These are phyloP conservation scores for Mesocricetus auratus DNA, from an alignment of 2,113 vertebrate genomes.

Conservation along the genomic window DNA sequence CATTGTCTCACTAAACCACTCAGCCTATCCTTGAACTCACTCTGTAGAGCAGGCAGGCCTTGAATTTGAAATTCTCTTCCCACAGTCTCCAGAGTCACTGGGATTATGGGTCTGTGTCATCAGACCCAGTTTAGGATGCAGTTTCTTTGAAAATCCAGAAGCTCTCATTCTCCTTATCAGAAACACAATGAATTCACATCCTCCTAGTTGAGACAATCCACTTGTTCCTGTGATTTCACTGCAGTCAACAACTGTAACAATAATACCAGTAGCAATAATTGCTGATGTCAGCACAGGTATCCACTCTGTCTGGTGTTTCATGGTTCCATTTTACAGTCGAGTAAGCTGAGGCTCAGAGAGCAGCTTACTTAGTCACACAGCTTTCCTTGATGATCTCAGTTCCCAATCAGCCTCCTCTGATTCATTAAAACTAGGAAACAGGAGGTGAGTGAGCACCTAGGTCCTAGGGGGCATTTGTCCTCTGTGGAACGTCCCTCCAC, in stretches of 20 bases:
- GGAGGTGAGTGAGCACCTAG: background rate
- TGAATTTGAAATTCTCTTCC: background rate
- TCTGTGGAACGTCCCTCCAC: background rate
- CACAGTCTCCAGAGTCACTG: background rate
- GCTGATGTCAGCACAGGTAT: background rate
- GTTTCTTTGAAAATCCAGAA: background rate
- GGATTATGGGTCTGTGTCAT: background rate
- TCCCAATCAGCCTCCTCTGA: background rate
- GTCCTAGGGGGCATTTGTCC: background rate
- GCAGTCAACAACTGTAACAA: background rate
- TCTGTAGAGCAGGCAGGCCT: background rate
- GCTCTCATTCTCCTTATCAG: background rate
- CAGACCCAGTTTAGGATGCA: background rate
- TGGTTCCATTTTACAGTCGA: slow-evolving; percentile 48
- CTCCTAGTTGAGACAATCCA: background rate
- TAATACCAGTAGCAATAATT: background rate
- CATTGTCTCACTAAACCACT: background rate
- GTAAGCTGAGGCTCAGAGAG: slow-evolving; percentile 28
- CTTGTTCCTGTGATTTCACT: background rate
- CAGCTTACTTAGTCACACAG: background rate
- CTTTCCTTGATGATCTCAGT: background rate
- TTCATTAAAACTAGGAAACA: background rate
- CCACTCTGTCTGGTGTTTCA: background rate
- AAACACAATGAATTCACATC: background rate
- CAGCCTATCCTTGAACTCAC: background rate